Evolutionary conservation across 2,797 vertebrate species (phyloP).

Genomic region (Steatocranus sp.): DNA sequence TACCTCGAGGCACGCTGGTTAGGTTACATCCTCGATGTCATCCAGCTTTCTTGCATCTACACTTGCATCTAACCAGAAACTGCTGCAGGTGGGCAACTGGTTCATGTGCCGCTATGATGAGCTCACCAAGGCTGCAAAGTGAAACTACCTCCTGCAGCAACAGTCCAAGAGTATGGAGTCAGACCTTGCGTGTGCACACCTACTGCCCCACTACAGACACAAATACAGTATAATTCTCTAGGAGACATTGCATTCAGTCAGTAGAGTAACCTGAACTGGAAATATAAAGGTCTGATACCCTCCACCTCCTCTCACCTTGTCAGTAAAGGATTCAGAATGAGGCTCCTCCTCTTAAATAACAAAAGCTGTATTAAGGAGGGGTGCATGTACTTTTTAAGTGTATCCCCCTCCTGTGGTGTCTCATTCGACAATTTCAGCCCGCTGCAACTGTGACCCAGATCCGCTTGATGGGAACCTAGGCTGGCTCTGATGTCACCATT

Average conservation of each 20-base stretch:
- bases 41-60: background rate
- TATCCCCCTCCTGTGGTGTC: background rate
- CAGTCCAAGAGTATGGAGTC: background rate
- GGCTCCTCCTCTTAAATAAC: background rate
- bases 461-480: conserved; percentile 26
- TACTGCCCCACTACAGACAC: background rate
- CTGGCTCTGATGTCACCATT: conserved; percentile 38
- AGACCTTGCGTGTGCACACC: rapidly evolving
- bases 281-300: background rate
- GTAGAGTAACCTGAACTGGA: background rate
- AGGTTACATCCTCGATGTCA: background rate
- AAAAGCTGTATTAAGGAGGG: background rate
- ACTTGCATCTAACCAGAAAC: background rate
- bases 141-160: background rate
- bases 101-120: rapidly evolving
- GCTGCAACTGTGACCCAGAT: conserved; percentile 50
- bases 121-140: background rate
- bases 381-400: background rate
- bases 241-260: background rate
- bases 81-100: background rate
- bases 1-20: rapidly evolving
- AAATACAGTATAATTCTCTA: background rate
- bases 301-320: background rate
- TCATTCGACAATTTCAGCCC: background rate
- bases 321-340: background rate